phyloP scores from a whole-genome alignment of 1,140 invertebrate genomes.

The Formica selysi region DNA sequence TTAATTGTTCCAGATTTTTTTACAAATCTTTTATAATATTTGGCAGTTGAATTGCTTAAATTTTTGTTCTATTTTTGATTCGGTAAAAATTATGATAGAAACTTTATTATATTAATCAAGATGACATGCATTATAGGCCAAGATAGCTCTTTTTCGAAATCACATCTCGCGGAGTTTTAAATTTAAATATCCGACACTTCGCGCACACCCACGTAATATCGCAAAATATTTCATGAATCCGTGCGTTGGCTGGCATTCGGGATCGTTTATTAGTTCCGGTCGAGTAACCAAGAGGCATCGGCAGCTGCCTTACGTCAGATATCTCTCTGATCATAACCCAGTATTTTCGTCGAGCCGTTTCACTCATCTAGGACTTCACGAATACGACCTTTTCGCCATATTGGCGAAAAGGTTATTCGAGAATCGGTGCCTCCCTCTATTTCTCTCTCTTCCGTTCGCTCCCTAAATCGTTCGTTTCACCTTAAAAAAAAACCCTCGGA shows the following conservation, averaged over 20 bases:
- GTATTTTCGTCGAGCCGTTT: slow-evolving; percentile 52
- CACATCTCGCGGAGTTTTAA: neutral
- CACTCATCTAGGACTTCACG: slow-evolving; percentile 49
- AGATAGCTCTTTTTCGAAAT: neutral
- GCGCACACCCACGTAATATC: neutral
- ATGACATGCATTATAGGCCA: neutral
- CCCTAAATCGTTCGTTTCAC: slow-evolving; percentile 9
- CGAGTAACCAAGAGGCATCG: slow-evolving; percentile 29
- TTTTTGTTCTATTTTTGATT: neutral
- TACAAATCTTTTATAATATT: slow-evolving; percentile 14
- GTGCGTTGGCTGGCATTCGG: neutral
- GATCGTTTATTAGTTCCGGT: slow-evolving; percentile 54
- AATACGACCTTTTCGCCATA: slow-evolving; percentile 62
- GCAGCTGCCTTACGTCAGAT: slow-evolving; percentile 63
- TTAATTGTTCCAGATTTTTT: slow-evolving; percentile 11
- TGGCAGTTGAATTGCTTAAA: neutral
- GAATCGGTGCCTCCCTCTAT: slow-evolving; percentile 9
- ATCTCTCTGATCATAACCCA: slow-evolving; percentile 54
- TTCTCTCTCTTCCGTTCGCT: neutral
- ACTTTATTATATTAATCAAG: neutral
- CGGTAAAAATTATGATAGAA: neutral
- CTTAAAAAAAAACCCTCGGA: neutral
- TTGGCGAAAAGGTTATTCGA: slow-evolving; percentile 62
- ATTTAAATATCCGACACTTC: slow-evolving; percentile 8
- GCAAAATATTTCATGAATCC: slow-evolving; percentile 23